phyloP scores from a whole-genome alignment of 2,888 invertebrate species.

The Latrodectus hesperus region DNA sequence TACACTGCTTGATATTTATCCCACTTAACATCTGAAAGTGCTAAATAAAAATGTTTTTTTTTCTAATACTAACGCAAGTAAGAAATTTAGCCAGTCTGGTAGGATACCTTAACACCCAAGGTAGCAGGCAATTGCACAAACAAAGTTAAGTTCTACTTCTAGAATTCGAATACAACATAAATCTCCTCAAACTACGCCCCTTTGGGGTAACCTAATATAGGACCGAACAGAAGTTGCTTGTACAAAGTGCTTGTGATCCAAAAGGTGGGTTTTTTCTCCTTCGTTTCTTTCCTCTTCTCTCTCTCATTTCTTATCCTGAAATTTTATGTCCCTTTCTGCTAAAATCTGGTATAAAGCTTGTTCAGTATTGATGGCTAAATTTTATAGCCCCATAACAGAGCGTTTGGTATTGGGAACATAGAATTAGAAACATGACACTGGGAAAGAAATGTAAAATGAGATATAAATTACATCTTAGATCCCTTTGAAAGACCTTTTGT shows the following conservation, averaged over 20 bases:
- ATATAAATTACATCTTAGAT: conserved; percentile 47
- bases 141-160: conserved; percentile 56
- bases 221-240: conserved; percentile 33
- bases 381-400: conserved; percentile 51
- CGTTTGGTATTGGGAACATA: conserved; percentile 30
- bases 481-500: conserved; percentile 44
- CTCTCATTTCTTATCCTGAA: conserved; percentile 43
- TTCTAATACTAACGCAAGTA: conserved; percentile 14
- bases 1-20: too few relatives aligned
- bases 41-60: background rate
- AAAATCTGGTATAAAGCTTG: conserved; percentile 36
- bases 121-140: conserved; percentile 34
- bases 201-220: conserved; percentile 57
- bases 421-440: conserved; percentile 48
- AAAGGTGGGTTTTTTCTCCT: conserved; percentile 1
- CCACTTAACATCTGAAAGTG: too few relatives aligned
- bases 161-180: conserved; percentile 53
- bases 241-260: conserved; percentile 27
- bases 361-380: conserved; percentile 58
- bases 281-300: background rate
- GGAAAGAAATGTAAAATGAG: conserved; percentile 48
- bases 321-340: conserved; percentile 60
- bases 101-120: conserved; percentile 10
- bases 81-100: conserved; percentile 14
- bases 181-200: conserved; percentile 38